Conservation (phyloP, 92 coral and sea anemone species). For the Galaxea fascicularis region DNA sequence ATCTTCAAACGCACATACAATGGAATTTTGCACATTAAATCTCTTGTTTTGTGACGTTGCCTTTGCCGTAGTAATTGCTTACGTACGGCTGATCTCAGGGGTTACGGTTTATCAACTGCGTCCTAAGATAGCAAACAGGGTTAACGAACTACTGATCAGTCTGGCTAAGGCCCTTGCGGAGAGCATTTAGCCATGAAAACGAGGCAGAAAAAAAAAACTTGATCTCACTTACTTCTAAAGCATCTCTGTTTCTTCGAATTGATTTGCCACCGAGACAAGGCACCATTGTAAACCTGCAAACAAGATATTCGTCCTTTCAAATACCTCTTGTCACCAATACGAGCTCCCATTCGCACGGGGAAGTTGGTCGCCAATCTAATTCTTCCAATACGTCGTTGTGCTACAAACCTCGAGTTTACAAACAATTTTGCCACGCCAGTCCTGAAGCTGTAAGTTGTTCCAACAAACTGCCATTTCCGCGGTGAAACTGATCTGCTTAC, state of each 20-base stretch:
- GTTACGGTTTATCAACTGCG: too few species aligned
- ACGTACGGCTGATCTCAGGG: too few species aligned
- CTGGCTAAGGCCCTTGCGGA: too few species aligned
- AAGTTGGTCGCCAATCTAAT: constrained; percentile 55
- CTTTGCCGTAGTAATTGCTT: too few species aligned
- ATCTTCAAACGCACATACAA: too few species aligned
- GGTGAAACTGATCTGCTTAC: constrained; percentile 28
- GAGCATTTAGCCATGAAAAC: too few species aligned
- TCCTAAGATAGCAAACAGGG: too few species aligned
- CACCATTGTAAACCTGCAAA: constrained; percentile 56
- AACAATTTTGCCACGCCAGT: constrained; percentile 51
- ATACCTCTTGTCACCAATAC: constrained; percentile 46
- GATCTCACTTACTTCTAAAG: constrained; percentile 31
- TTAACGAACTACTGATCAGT: too few species aligned
- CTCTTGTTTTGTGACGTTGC: too few species aligned
- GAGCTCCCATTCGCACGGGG: constrained; percentile 64
- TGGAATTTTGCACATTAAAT: too few species aligned
- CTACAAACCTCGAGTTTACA: constrained; percentile 53
- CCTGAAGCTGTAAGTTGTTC: constrained; percentile 49
- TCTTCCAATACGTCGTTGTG: constrained; percentile 31
- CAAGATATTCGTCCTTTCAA: constrained; percentile 68
- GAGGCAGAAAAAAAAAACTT: background rate
- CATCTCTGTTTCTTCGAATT: constrained; percentile 28
- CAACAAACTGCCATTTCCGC: constrained; percentile 57
- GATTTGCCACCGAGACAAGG: constrained; percentile 30